A percentile compares a stretch with the other conserved stretches of the same genome.
Conservation (phyloP, 2,888 invertebrate species). For the Anagyrus pseudococci region DNA sequence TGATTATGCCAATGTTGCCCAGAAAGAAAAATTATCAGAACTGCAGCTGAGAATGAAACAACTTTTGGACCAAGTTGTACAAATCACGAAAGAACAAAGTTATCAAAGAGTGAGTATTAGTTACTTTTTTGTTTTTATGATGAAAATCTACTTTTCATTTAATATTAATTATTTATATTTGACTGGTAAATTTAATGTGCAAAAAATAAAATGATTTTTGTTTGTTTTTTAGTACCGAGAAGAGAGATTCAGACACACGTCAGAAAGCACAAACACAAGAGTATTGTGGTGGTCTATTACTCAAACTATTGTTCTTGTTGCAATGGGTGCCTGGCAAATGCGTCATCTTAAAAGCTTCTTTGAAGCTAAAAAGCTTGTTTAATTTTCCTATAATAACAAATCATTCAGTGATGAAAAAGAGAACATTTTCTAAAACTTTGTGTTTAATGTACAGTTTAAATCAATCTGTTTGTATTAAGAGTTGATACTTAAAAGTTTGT, state of each 20-base stretch:
- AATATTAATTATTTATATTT: conserved; percentile 1
- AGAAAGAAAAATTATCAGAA: conserved; percentile 96
- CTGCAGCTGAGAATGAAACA: conserved; percentile 94
- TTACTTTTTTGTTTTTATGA: conserved; percentile 10
- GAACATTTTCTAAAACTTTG: too few relatives aligned
- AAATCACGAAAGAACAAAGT: conserved; percentile 99
- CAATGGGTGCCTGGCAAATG: conserved; percentile 99
- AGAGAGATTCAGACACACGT: conserved; percentile 95
- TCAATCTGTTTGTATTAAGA: conserved; percentile 24
- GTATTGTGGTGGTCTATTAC: conserved; percentile 97
- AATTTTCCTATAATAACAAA: conserved; percentile 51
- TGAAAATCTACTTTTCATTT: conserved; percentile 9
- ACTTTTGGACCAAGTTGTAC: conserved; percentile 95
- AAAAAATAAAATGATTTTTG: conserved; percentile 33
- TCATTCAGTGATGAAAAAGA: conserved; percentile 10
- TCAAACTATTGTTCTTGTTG: conserved; percentile 87
- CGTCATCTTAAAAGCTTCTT: conserved; percentile 98
- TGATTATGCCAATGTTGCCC: conserved; percentile 96
- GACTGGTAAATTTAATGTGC: conserved; percentile 30
- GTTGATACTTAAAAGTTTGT: conserved; percentile 32
- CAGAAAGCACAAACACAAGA: conserved; percentile 95
- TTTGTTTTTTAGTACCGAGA: conserved; percentile 82
- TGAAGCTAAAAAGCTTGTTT: conserved; percentile 98
- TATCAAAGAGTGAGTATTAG: conserved; percentile 84
- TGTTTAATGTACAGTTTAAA: conserved; percentile 33